phyloP scores from a whole-genome alignment of 2,113 vertebrate species.

The Andinoacara biseriatus region DNA sequence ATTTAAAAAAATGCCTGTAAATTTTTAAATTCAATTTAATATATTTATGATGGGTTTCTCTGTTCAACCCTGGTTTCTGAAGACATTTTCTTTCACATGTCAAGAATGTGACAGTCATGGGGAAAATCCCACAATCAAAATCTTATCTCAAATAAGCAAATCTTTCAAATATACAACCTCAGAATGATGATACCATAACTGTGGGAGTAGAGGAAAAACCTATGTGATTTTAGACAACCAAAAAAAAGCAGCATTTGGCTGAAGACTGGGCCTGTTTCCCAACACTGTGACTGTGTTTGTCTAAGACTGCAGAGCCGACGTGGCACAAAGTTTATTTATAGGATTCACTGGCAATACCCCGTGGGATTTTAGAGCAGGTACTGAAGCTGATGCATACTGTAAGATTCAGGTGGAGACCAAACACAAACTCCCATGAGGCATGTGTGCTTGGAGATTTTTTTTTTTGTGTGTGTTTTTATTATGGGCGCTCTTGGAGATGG shows the following conservation, averaged over 20 bases:
- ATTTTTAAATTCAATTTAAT: background rate
- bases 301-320: conserved; percentile 44
- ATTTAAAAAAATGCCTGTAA: background rate
- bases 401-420: background rate
- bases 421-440: background rate
- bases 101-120: background rate
- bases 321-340: conserved; percentile 67
- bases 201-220: conserved; percentile 1
- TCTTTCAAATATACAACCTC: background rate
- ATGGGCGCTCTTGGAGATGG: background rate
- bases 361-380: conserved; percentile 48
- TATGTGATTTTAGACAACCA: background rate
- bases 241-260: background rate
- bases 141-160: background rate
- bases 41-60: background rate
- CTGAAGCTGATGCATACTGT: background rate
- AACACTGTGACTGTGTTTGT: conserved; percentile 38
- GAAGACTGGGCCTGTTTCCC: conserved; percentile 1
- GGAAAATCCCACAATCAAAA: conserved; percentile 6
- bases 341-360: conserved; percentile 21
- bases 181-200: background rate
- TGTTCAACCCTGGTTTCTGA: background rate
- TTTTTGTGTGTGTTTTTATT: background rate
- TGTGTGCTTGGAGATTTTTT: background rate
- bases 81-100: background rate